Evolutionary conservation across 2,888 invertebrate genomes (phyloP).

Genomic region (Diplazon laetatorius): DNA sequence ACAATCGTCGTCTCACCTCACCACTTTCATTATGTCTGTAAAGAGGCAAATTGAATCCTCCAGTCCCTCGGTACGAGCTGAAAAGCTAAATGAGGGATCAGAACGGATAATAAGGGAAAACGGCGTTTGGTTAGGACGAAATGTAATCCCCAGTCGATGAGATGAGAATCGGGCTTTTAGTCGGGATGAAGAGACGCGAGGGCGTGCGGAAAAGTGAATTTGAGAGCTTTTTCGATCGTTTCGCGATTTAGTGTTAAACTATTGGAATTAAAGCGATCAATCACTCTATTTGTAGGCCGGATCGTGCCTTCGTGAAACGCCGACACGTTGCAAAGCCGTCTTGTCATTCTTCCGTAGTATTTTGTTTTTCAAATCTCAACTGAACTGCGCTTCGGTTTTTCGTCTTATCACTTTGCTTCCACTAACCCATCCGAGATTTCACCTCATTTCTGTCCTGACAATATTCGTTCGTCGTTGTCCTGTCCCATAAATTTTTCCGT

Average conservation of each 20-base stretch:
- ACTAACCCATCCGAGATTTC: not conserved
- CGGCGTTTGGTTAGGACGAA: not conserved
- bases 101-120: not conserved
- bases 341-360: not conserved
- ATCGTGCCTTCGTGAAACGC: slow-evolving; percentile 47
- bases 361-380: no score
- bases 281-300: slow-evolving; percentile 41
- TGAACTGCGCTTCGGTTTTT: not conserved
- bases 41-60: slow-evolving; percentile 29
- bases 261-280: slow-evolving; percentile 49
- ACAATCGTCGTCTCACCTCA: slow-evolving; percentile 7
- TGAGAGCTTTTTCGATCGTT: slow-evolving; percentile 21
- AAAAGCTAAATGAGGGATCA: not conserved
- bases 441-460: slow-evolving; percentile 41
- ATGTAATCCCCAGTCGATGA: not conserved
- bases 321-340: slow-evolving; percentile 42
- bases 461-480: slow-evolving; percentile 6
- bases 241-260: slow-evolving; percentile 50
- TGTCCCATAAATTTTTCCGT: slow-evolving; percentile 23
- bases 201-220: not conserved
- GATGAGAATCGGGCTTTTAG: not conserved
- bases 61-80: not conserved
- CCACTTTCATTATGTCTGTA: not conserved
- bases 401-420: not conserved
- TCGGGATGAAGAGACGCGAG: not conserved